phyloP scores from a whole-genome alignment of 2,888 invertebrate species.

The Hylaea fasciaria region DNA sequence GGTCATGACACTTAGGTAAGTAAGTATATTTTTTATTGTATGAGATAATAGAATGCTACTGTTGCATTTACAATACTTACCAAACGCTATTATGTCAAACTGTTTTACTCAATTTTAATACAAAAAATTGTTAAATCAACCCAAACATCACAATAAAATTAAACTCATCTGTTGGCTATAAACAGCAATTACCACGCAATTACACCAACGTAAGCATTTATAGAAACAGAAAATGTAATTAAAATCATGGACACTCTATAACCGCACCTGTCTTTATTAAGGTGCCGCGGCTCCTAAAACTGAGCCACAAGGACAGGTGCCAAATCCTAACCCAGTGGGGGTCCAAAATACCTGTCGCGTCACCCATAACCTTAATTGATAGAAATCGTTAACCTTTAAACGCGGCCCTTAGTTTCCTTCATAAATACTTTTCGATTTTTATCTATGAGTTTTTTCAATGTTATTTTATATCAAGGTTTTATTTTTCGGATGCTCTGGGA shows the following conservation, averaged over 20 bases:
- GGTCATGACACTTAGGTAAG: no score
- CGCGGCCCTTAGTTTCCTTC: constrained; percentile 77
- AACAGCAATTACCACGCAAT: constrained; percentile 28
- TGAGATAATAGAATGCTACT: not conserved
- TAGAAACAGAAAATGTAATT: constrained; percentile 17
- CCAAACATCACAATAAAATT: constrained; percentile 7
- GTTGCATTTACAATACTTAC: not conserved
- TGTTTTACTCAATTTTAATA: not conserved
- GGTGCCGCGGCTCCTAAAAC: constrained; percentile 74
- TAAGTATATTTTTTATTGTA: no score
- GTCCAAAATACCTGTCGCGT: constrained; percentile 69
- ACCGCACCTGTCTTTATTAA: constrained; percentile 75
- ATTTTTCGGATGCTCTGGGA: constrained; percentile 81
- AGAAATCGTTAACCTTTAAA: constrained; percentile 84
- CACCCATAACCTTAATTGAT: constrained; percentile 84
- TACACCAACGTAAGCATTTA: constrained; percentile 11
- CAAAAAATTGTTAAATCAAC: constrained; percentile 9
- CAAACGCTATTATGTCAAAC: no score
- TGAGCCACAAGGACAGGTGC: constrained; percentile 75
- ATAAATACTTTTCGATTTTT: constrained; percentile 80
- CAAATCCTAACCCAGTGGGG: constrained; percentile 80
- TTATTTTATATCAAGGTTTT: constrained; percentile 77
- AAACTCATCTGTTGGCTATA: constrained; percentile 12
- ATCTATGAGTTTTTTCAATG: constrained; percentile 74
- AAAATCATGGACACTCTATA: constrained; percentile 53